phyloP scores from a whole-genome alignment of 2,113 vertebrate genomes.

The Laticauda colubrina region DNA sequence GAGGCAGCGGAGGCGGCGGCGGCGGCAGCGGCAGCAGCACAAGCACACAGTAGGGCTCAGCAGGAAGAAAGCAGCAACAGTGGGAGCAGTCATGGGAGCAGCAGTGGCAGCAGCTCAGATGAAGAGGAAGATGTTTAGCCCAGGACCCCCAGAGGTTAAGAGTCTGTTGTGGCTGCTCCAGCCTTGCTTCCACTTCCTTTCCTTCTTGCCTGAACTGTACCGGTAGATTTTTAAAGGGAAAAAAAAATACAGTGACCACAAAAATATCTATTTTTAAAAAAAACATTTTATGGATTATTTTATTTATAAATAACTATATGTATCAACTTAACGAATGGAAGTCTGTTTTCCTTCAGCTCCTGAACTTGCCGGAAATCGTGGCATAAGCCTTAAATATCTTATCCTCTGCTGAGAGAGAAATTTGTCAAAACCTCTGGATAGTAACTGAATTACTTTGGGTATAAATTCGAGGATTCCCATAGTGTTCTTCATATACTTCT shows the following conservation, averaged over 20 bases:
- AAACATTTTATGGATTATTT: constrained; percentile 48
- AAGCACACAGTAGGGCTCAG: constrained; percentile 65
- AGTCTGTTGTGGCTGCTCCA: constrained; percentile 44
- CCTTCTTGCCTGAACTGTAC: constrained; percentile 47
- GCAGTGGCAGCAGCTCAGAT: constrained; percentile 75
- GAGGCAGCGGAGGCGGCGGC: constrained; percentile 71
- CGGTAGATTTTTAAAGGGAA: constrained; percentile 34
- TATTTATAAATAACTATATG: constrained; percentile 65
- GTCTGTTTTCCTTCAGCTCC: constrained; percentile 61
- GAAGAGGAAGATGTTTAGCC: constrained; percentile 72
- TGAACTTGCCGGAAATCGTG: constrained; percentile 31
- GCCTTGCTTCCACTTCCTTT: constrained; percentile 44
- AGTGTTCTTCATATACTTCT: not conserved
- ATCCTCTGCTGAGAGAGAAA: constrained; percentile 20
- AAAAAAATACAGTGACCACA: constrained; percentile 40
- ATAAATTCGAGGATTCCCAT: constrained; percentile 4
- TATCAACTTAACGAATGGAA: constrained; percentile 60
- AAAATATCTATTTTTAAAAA: constrained; percentile 42
- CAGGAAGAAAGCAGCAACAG: constrained; percentile 62
- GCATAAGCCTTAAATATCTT: constrained; percentile 14
- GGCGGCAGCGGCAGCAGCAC: constrained; percentile 66
- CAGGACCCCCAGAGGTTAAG: constrained; percentile 2
- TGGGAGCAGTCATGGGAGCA: constrained; percentile 33
- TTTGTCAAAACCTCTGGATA: constrained; percentile 34
- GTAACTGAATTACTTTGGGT: constrained; percentile 21